These are phyloP conservation scores for Arremon aurantiirostris DNA, from an alignment of 2,797 vertebrate species.

Conservation along the genomic window DNA sequence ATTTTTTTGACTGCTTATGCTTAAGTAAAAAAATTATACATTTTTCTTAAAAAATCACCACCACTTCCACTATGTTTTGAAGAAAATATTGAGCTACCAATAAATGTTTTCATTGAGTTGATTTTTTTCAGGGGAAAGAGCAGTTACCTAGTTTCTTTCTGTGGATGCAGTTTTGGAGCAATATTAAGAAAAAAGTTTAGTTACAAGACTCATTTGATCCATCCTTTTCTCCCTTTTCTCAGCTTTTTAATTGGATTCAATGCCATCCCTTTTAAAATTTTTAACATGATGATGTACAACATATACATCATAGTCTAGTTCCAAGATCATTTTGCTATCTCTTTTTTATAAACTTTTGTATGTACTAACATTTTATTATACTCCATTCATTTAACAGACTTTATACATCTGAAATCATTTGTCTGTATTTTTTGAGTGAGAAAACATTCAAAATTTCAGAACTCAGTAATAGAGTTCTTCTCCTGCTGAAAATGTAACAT, in stretches of 20 bases:
- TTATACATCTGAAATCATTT: background rate
- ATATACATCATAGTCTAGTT: background rate
- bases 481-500: background rate
- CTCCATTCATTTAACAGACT: background rate
- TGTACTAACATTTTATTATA: background rate
- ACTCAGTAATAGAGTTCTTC: background rate
- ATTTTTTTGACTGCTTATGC: background rate
- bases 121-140: background rate
- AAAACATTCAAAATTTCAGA: background rate
- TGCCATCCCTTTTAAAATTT: background rate
- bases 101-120: background rate
- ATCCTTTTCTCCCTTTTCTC: background rate
- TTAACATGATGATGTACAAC: background rate
- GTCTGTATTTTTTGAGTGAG: background rate
- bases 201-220: background rate
- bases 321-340: background rate
- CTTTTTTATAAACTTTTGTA: slow-evolving; percentile 11
- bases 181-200: background rate
- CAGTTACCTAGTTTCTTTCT: background rate
- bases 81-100: background rate
- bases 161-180: background rate
- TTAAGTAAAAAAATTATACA: background rate
- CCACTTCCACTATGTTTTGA: background rate
- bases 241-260: background rate
- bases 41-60: background rate